A percentile compares a stretch with the other conserved stretches of the same genome.
phyloP scores from a whole-genome alignment of 2,888 invertebrate species.

The Drosophila percnosoma region DNA sequence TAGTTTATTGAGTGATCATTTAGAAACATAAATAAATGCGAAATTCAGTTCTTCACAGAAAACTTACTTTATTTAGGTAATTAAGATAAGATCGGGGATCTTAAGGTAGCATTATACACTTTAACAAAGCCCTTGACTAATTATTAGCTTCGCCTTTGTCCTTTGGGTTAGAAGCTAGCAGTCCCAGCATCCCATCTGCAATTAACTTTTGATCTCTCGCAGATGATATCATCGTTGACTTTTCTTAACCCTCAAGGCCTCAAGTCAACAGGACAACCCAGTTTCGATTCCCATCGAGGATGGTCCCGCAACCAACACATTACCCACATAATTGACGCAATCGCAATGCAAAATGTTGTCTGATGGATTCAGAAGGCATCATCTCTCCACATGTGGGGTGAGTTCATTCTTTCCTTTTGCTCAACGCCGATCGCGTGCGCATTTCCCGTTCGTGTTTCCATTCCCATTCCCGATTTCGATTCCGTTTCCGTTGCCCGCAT shows the following conservation, averaged over 20 bases:
- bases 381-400: constrained; percentile 59
- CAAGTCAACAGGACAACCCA: constrained; percentile 42
- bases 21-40: background rate
- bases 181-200: constrained; percentile 9
- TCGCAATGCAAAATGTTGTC: constrained; percentile 74
- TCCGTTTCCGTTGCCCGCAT: constrained; percentile 73
- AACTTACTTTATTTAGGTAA: background rate
- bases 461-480: constrained; percentile 25
- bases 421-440: constrained; percentile 74
- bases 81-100: constrained; percentile 19
- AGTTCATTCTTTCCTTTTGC: constrained; percentile 46
- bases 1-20: background rate
- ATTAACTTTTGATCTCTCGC: constrained; percentile 66
- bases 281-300: constrained; percentile 22
- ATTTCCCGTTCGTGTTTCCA: constrained; percentile 41
- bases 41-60: background rate
- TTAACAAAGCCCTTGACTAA: constrained; percentile 9
- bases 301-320: constrained; percentile 44
- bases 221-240: constrained; percentile 64
- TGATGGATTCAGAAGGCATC: constrained; percentile 65
- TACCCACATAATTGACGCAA: constrained; percentile 70
- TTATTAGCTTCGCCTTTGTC: constrained; percentile 23
- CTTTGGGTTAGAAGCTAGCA: constrained; percentile 5
- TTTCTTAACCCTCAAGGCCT: constrained; percentile 38
- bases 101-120: constrained; percentile 11